These are phyloP conservation scores for Sarotherodon lohbergeri DNA, from an alignment of 2,113 vertebrate species.

Conservation along the genomic window DNA sequence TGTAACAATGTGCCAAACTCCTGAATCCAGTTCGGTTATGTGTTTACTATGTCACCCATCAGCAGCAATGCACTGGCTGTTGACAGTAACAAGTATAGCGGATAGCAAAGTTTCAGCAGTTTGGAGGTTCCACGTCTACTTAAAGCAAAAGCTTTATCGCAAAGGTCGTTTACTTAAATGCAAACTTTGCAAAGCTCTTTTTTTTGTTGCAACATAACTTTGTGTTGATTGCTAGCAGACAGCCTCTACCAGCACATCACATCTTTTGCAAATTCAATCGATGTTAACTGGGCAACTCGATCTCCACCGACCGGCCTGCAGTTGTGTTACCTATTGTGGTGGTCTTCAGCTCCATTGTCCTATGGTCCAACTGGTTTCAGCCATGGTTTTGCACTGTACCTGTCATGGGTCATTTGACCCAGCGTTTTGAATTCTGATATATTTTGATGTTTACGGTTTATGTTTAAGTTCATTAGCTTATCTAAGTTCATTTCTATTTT, in stretches of 20 bases:
- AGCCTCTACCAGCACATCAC: background rate
- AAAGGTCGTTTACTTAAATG: background rate
- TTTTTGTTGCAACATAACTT: background rate
- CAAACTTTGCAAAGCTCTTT: background rate
- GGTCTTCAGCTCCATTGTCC: background rate
- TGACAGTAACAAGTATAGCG: background rate
- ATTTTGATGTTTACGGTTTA: background rate
- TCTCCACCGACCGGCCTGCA: background rate
- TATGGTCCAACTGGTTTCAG: background rate
- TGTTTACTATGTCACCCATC: background rate
- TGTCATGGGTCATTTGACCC: background rate
- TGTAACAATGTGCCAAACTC: background rate
- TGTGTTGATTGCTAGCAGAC: background rate
- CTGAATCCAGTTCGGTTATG: background rate
- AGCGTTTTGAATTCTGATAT: background rate
- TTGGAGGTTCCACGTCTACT: background rate
- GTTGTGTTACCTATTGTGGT: rapidly evolving
- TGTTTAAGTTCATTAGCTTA: background rate
- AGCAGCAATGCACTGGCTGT: background rate
- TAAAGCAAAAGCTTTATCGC: background rate
- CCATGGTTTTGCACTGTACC: background rate
- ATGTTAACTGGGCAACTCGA: rapidly evolving
- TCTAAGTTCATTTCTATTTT: background rate
- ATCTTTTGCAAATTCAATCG: background rate
- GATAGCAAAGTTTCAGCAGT: too few relatives aligned